Percentiles rank a stretch among this genome's conserved stretches.
These are phyloP conservation scores for Phanerotoma sp. DNA, from an alignment of 2,888 invertebrate genomes.

Conservation along the genomic window DNA sequence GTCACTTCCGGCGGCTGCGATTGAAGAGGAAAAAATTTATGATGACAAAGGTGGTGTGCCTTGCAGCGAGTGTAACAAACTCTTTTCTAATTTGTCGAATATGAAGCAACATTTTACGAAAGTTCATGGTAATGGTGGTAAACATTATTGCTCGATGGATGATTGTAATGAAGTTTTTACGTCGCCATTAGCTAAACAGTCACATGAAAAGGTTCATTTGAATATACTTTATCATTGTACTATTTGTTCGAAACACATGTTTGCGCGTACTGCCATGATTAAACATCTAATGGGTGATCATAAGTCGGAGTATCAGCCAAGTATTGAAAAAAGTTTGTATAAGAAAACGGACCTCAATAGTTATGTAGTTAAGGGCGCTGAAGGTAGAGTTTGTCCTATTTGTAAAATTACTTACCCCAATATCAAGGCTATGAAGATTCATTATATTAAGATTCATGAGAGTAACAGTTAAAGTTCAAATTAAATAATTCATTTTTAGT, in stretches of 20 bases:
- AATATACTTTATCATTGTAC: slow-evolving; percentile 64
- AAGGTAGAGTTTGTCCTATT: slow-evolving; percentile 45
- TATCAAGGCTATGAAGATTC: slow-evolving; percentile 51
- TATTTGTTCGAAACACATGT: slow-evolving; percentile 63
- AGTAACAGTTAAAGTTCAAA: slow-evolving; percentile 7
- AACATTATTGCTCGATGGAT: slow-evolving; percentile 34
- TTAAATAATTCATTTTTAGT: too few species aligned
- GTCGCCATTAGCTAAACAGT: slow-evolving; percentile 58
- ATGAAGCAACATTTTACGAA: slow-evolving; percentile 61
- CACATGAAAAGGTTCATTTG: slow-evolving; percentile 59
- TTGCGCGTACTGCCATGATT: slow-evolving; percentile 61
- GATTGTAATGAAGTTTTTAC: slow-evolving; percentile 58
- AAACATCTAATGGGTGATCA: slow-evolving; percentile 63
- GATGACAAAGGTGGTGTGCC: slow-evolving; percentile 46
- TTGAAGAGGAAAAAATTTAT: neutral
- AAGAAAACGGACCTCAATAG: slow-evolving; percentile 44
- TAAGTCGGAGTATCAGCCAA: slow-evolving; percentile 37
- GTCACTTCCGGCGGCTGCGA: neutral
- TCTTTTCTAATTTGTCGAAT: slow-evolving; percentile 61
- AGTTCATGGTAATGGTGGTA: slow-evolving; percentile 33
- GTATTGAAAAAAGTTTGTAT: slow-evolving; percentile 36
- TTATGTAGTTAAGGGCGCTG: slow-evolving; percentile 44
- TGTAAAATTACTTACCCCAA: slow-evolving; percentile 53
- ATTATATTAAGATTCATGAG: slow-evolving; percentile 52
- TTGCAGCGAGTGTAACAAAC: slow-evolving; percentile 62